Evolutionary conservation across 2,113 vertebrate species (phyloP).

Genomic region (Grammomys dolichurus): DNA sequence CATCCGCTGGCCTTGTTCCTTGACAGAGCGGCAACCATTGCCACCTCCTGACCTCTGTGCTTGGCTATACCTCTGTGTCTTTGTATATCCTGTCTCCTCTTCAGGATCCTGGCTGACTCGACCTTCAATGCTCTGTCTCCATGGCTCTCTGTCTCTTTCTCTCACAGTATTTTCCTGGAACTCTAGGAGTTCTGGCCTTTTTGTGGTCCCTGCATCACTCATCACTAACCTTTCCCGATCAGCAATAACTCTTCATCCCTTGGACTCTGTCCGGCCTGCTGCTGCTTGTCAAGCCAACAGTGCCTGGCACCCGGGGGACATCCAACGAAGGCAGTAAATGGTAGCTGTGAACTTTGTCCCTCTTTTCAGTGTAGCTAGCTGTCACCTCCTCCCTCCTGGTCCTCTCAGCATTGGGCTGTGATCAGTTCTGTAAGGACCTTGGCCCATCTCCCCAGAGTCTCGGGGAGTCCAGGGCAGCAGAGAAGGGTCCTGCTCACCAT

Average conservation of each 20-base stretch:
- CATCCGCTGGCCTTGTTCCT: not conserved
- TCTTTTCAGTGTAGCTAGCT: not conserved
- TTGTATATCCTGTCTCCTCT: no score
- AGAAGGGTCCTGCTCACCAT: not conserved
- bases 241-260: not conserved
- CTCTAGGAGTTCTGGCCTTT: not conserved
- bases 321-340: not conserved
- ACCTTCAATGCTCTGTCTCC: not conserved
- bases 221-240: not conserved
- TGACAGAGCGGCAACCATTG: fast-evolving
- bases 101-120: no score
- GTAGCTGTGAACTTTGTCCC: not conserved
- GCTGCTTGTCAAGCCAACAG: not conserved
- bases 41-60: fast-evolving
- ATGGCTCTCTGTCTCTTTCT: not conserved
- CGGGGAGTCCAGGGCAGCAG: not conserved
- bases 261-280: not conserved
- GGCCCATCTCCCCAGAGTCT: not conserved
- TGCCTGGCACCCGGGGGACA: not conserved
- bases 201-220: not conserved
- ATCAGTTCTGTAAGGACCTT: not conserved
- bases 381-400: not conserved
- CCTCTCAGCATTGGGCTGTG: not conserved
- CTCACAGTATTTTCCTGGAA: not conserved
- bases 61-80: not conserved